Evolutionary conservation across 2,113 vertebrate genomes (phyloP).

Genomic region (Takifugu bimaculatus): DNA sequence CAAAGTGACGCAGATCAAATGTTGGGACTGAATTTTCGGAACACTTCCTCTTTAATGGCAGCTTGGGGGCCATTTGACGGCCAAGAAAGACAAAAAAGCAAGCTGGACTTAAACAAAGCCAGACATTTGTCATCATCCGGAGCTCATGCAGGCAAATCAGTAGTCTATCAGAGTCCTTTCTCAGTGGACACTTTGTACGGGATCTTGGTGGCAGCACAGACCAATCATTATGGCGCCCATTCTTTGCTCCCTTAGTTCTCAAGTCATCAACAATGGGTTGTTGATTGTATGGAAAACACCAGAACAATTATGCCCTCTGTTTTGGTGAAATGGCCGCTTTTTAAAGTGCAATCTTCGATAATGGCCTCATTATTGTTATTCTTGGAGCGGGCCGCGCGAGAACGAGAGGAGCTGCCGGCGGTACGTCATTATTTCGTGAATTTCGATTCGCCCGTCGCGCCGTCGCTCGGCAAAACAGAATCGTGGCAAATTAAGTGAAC

Average conservation of each 20-base stretch:
- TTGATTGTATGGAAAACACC: conserved; percentile 98
- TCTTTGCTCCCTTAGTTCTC: conserved; percentile 91
- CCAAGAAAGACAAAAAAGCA: conserved; percentile 59
- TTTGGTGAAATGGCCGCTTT: conserved; percentile 89
- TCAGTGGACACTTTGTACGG: conserved; percentile 86
- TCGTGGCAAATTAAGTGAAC: conserved; percentile 84
- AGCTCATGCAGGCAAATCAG: conserved; percentile 85
- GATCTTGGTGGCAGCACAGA: conserved; percentile 86
- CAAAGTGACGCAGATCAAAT: too few species aligned
- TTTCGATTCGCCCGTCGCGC: conserved; percentile 98
- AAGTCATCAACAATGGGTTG: conserved; percentile 97
- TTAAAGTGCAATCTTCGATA: conserved; percentile 94
- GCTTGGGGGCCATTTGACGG: conserved; percentile 65
- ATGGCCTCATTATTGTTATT: conserved; percentile 99
- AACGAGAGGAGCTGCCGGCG: conserved; percentile 87
- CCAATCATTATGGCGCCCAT: conserved; percentile 94
- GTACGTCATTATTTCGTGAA: conserved; percentile 97
- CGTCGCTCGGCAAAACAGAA: conserved; percentile 86
- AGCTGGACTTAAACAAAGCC: conserved; percentile 53
- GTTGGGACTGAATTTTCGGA: conserved; percentile 20
- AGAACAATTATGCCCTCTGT: conserved; percentile 97
- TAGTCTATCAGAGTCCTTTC: conserved; percentile 91
- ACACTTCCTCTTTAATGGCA: conserved; percentile 56
- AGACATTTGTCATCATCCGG: conserved; percentile 90
- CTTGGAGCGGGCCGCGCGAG: conserved; percentile 88